Evolutionary conservation across 2,888 invertebrate genomes (phyloP), one percentile per base, ranked within the genome.

Genomic region (Villa cingulata): DNA sequence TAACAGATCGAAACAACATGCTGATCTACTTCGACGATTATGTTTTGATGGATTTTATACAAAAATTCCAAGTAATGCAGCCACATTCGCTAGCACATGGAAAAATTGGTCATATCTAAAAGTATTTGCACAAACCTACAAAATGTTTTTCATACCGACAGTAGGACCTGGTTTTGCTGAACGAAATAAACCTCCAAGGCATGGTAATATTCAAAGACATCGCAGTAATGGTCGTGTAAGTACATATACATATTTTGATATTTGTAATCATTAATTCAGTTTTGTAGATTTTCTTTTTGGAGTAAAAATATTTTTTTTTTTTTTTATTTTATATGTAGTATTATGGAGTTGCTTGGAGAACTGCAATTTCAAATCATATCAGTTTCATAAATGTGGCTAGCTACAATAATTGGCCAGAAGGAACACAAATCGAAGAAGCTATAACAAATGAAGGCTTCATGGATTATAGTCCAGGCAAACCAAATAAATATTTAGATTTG

Each of bases 381-480:
- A 68, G 70, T 46, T 71, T 77, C 45, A 66, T 84, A 16, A 76
- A 77, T 12, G 75, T 83, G 48, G 81, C 81, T 37, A 81, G 81
- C 48, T 83, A 81, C 59, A 83, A 83, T 60, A 81, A 83, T 59
- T 83, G 83, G 82, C 78, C 79, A 55, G 81, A 82, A 63, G 83
- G 83, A 6, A 81, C 81, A 12, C 83, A 83, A 66, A 81, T 83
- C 47, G 83, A 83, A 62, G 78, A 80, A 37, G 81, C 65, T 3
- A 56, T 62, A 29, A 61, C 67, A 3, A 60, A 63, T 43, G 60
- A 61, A 17, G 65, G 65, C 3, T 68, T 64, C 50, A 59, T 65
- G 29, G 77, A 80, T 58, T 82, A 82, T 59, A 72, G 72, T 58
- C 79, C 78, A 0, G 73, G 77, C 44, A 71, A 73, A 2, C 70